A percentile compares a stretch with the other conserved stretches of the same genome.
Evolutionary conservation across 2,113 vertebrate genomes (phyloP).

Genomic region (Salminus brasiliensis): DNA sequence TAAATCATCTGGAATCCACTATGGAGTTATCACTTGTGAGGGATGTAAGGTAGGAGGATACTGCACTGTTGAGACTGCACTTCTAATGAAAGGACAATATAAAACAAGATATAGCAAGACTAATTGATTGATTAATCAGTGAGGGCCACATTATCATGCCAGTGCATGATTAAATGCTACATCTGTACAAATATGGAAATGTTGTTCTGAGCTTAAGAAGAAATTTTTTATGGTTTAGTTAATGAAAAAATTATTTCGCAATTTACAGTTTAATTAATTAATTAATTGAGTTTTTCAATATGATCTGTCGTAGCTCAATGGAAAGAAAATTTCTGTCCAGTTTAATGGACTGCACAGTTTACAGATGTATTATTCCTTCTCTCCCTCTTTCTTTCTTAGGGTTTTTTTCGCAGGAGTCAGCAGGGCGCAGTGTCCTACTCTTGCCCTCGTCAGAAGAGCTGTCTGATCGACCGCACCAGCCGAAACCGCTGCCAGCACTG

Average conservation of each 20-base stretch:
- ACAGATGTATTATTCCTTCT: background rate
- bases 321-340: background rate
- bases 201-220: background rate
- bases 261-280: background rate
- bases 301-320: too few species aligned
- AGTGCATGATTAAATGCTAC: background rate
- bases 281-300: background rate
- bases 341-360: background rate
- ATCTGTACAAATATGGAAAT: background rate
- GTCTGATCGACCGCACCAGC: constrained; percentile 90
- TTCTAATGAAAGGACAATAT: background rate
- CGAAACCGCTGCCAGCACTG: constrained; percentile 94
- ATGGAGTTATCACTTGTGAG: constrained; percentile 95
- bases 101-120: too few species aligned
- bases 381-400: constrained; percentile 69
- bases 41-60: constrained; percentile 89
- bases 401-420: constrained; percentile 94
- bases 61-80: background rate
- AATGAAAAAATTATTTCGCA: background rate
- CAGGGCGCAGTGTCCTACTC: constrained; percentile 91
- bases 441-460: constrained; percentile 94
- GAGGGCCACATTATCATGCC: background rate
- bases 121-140: background rate
- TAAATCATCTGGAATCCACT: constrained; percentile 97
- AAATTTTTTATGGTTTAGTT: background rate